Percentiles rank a stretch among this genome's conserved stretches.
These are phyloP conservation scores for Umimayanthus chanpuru DNA, from an alignment of 92 coral and sea anemone species.

Conservation along the genomic window DNA sequence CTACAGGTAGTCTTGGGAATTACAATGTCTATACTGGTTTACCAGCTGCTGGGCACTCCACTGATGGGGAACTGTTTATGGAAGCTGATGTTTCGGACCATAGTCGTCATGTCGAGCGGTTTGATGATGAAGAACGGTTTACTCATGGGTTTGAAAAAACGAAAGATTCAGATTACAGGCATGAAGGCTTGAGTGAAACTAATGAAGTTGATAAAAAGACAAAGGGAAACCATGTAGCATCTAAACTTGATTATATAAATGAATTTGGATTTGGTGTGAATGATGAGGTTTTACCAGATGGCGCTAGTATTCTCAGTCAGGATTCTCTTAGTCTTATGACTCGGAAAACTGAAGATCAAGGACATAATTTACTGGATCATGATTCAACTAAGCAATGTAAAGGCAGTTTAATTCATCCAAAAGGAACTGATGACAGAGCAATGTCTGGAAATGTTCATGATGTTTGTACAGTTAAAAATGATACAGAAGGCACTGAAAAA, in stretches of 20 bases:
- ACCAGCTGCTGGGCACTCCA: background rate
- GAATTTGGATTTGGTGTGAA: background rate
- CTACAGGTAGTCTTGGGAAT: background rate
- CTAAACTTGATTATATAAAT: background rate
- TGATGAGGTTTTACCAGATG: conserved; percentile 6
- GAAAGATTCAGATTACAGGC: background rate
- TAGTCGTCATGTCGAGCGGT: background rate
- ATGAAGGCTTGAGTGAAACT: background rate
- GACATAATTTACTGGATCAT: background rate
- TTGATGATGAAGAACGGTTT: background rate
- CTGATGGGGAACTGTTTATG: background rate
- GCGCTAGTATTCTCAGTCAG: background rate
- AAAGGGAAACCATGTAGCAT: background rate
- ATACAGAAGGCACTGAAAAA: background rate
- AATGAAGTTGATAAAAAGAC: background rate
- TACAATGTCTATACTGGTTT: background rate
- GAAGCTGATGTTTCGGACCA: background rate
- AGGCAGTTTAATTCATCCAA: background rate
- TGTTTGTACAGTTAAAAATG: conserved; percentile 1
- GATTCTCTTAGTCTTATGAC: background rate
- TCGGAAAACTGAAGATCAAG: background rate
- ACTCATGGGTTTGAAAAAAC: background rate
- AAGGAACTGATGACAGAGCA: background rate
- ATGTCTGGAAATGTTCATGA: background rate
- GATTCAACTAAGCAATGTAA: background rate